A percentile compares a stretch with the other conserved stretches of the same genome.
These are phyloP conservation scores for Pemphredon lugubris DNA, from an alignment of 2,888 invertebrate species.

Conservation along the genomic window DNA sequence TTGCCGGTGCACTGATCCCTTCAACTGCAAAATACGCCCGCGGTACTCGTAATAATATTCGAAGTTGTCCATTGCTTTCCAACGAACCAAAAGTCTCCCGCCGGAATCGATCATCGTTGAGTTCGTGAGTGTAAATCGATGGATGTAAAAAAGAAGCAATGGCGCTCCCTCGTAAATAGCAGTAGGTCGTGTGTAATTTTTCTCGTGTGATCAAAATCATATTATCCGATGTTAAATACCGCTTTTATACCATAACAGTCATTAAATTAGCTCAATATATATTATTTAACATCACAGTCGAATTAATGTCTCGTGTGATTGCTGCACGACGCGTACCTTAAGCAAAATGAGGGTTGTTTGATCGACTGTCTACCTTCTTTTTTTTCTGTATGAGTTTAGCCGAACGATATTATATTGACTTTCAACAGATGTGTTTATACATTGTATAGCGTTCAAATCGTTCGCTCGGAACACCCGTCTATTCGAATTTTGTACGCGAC, in stretches of 20 bases:
- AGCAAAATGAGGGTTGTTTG: slow-evolving; percentile 44
- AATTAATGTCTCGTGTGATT: slow-evolving; percentile 53
- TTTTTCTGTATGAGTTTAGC: slow-evolving; percentile 29
- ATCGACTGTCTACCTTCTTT: slow-evolving; percentile 31
- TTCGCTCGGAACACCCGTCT: slow-evolving; percentile 46
- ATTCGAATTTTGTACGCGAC: slow-evolving; percentile 52
- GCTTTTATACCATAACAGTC: slow-evolving; percentile 63
- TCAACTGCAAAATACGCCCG: slow-evolving; percentile 57
- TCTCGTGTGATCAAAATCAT: slow-evolving; percentile 67
- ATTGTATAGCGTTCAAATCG: slow-evolving; percentile 56
- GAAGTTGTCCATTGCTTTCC: slow-evolving; percentile 55
- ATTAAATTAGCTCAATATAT: slow-evolving; percentile 61
- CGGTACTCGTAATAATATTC: slow-evolving; percentile 54
- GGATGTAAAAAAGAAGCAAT: slow-evolving; percentile 50
- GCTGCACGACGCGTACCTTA: slow-evolving; percentile 52
- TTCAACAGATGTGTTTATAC: slow-evolving; percentile 50
- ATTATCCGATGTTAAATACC: slow-evolving; percentile 63
- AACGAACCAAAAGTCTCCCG: slow-evolving; percentile 37
- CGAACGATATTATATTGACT: slow-evolving; percentile 33
- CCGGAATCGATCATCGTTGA: slow-evolving; percentile 35
- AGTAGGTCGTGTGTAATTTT: slow-evolving; percentile 65
- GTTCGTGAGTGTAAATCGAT: slow-evolving; percentile 46
- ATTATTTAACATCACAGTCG: slow-evolving; percentile 58
- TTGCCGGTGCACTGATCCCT: slow-evolving; percentile 56
- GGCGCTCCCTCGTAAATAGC: slow-evolving; percentile 53